Base-by-base conservation (phyloP, 2,888 invertebrate genomes). In the Limnephilus rhombicus region DNA sequence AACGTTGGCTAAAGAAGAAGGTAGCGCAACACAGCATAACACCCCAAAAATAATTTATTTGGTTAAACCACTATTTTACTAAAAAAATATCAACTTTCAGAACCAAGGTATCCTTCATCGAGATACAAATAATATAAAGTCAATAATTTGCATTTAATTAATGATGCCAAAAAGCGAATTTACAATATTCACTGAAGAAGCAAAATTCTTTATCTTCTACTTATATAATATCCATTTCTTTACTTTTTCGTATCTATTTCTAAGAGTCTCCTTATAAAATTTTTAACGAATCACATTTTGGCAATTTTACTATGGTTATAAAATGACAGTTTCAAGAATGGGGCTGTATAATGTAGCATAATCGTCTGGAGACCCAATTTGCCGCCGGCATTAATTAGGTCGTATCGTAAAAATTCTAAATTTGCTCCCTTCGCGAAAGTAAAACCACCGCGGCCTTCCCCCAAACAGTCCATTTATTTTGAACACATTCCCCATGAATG, bases 401-500 rank as follows among this genome's bases (percentile, higher is more conserved):
- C n/a, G 89, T 91, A 91, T 91, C 91, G 91, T 91, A 91, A 91
- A 91, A 91, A 91, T 89, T 89, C 91, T 41, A 83, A 91, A 91
- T 89, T 81, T 9, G 83, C 85, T 88, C 89, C 91, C 89, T 68
- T 29, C 49, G 68, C 89, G 89, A 91, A 83, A 68, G 85, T 89
- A 89, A 89, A 91, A 91, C 41, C 31, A 37, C 82, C 53, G 31
- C 37, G 18, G 18, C 81, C 85, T 90, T 90, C 68, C 90, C 90
- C 41, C 90, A 53, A 85, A 88, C 89, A 80, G 90, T 88, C 92
- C 80, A 92, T 91, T 92, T 93, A 93, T 93, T 92, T 91, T 83
- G 92, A 91, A 93, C 91, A 91, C 91, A 92, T 91, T 92, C 91
- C 85, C 90, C 92, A 82, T 92, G 92, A 92, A 93, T 93, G 89